Evolutionary conservation across 2,888 invertebrate species (phyloP), one percentile per base, ranked within the genome.

Genomic region (Campoletis raptor): DNA sequence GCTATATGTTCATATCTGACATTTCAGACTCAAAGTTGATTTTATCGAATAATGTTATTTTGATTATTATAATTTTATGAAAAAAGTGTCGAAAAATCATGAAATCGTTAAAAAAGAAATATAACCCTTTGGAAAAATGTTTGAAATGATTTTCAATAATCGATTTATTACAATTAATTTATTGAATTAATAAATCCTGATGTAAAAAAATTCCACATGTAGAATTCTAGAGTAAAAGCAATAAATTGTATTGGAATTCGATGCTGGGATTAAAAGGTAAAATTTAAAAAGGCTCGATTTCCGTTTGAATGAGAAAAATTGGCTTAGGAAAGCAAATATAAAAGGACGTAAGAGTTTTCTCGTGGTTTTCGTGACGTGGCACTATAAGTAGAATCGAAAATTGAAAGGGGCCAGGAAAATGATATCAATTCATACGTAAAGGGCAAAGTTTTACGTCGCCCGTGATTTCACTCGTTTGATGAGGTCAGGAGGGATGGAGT

Each of bases 381-480:
- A 37, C 10, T 18, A 15, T 10, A 40, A 36, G 21, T 37, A 24
- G 8, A 74, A 40, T 57, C 40, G 36, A 57, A 57, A 15, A 40
- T 74, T 12, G 15, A 57, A 52, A 76, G 30, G 30, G 10, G 10
- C 24, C 40, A 24, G n/a, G 36, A 64, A 76, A 61, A 64, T 42
- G 36, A 30, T 64, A 45, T 21, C 42, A 64, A 64, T 64, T 74
- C 37, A 37, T 42, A 15, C 52, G 18, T 76, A 61, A 45, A 64
- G 6, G 66, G 52, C 45, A 36, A 66, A 8, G 18, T 77, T 77
- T 78, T 66, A 48, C 10, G 37, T 67, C 52, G 5, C n/a, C 48
- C 21, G 6, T 15, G 48, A 78, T 15, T 37, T 7, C 15, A 48
- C 21, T 61, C 42, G 9, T 42, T 24, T 42, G 24, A 21, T 9